Evolutionary conservation across 2,888 invertebrate species (phyloP).

Genomic region (Hedya salicella): DNA sequence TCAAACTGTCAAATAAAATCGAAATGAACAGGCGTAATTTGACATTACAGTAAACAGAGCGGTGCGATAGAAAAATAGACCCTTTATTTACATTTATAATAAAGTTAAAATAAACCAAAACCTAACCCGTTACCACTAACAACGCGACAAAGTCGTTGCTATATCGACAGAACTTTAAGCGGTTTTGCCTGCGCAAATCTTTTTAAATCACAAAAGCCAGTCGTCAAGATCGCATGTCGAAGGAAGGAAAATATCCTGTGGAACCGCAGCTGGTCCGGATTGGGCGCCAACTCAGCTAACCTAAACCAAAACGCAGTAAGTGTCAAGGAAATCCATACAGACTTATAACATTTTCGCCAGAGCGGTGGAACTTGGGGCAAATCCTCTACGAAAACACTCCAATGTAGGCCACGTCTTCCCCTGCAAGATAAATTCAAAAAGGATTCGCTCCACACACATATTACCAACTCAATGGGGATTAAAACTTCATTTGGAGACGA

Average conservation of each 20-base stretch:
- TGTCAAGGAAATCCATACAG: neutral
- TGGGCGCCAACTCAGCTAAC: slow-evolving; percentile 65
- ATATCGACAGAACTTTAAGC: slow-evolving; percentile 67
- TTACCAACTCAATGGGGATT: slow-evolving; percentile 81
- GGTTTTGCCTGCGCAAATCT: slow-evolving; percentile 78
- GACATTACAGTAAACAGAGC: too few species aligned
- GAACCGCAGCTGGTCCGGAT: slow-evolving; percentile 79
- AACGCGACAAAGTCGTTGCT: slow-evolving; percentile 40
- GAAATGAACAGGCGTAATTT: too few species aligned
- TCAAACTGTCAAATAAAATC: too few species aligned
- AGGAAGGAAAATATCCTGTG: slow-evolving; percentile 79
- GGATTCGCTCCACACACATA: slow-evolving; percentile 70
- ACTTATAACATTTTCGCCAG: slow-evolving; percentile 3
- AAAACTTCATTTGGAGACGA: slow-evolving; percentile 73
- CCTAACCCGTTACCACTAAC: slow-evolving; percentile 22
- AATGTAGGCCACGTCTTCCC: slow-evolving; percentile 74
- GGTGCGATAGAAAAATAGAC: too few species aligned
- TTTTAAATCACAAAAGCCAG: slow-evolving; percentile 83
- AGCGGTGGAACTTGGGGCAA: slow-evolving; percentile 62
- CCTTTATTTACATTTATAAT: too few species aligned
- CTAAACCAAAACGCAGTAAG: slow-evolving; percentile 15
- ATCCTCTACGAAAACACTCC: slow-evolving; percentile 83
- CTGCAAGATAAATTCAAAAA: slow-evolving; percentile 76
- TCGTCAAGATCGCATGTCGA: slow-evolving; percentile 79
- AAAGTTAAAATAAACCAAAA: neutral